Percentiles rank a stretch among this genome's conserved stretches.
These are phyloP conservation scores for Triplophysa tibetana DNA, from an alignment of 2,113 vertebrate species.

Conservation along the genomic window DNA sequence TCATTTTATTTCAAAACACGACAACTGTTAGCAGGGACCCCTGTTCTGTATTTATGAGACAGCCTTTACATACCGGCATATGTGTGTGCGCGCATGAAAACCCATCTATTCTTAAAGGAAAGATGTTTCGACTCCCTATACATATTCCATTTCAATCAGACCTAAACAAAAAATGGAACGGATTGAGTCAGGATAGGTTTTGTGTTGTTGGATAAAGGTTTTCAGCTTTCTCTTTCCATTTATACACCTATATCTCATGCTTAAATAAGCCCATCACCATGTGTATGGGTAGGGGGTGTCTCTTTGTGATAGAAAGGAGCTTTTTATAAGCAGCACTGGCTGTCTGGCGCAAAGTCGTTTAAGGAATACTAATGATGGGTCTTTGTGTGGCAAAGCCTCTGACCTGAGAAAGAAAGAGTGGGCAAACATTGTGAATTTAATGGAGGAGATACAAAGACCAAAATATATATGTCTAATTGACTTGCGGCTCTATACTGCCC, in stretches of 20 bases:
- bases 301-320: conserved; percentile 48
- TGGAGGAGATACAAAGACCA: neutral
- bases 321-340: conserved; percentile 43
- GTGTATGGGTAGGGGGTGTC: conserved; percentile 43
- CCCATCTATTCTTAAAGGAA: conserved; percentile 24
- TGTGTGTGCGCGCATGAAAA: conserved; percentile 31
- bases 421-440: conserved; percentile 34
- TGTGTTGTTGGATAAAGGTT: conserved; percentile 50
- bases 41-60: conserved; percentile 47
- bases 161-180: conserved; percentile 38
- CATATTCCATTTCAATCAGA: conserved; percentile 36
- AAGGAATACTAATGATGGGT: conserved; percentile 55
- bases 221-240: conserved; percentile 54
- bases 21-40: conserved; percentile 33
- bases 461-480: conserved; percentile 17
- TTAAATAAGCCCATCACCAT: conserved; percentile 56
- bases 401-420: conserved; percentile 33
- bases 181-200: conserved; percentile 44
- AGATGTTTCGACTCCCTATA: conserved; percentile 34
- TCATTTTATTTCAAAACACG: conserved; percentile 45
- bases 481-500: neutral
- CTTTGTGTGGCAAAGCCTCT: conserved; percentile 47
- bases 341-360: conserved; percentile 39
- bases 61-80: conserved; percentile 7
- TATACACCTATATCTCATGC: conserved; percentile 56